Conservation (phyloP, 1,140 invertebrate species). For the Potamilus streckersoni region DNA sequence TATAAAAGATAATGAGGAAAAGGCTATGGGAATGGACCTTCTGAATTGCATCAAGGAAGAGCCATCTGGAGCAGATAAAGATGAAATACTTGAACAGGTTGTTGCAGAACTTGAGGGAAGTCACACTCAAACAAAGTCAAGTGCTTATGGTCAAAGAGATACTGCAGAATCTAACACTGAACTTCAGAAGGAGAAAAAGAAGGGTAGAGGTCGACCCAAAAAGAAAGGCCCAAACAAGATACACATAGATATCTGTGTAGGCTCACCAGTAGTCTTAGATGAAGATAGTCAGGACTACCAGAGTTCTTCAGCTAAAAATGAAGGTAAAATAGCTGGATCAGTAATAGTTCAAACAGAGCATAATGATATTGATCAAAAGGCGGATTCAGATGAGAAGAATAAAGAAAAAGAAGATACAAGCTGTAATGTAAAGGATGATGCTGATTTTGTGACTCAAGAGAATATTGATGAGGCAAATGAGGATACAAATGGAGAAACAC, state of each 20-base stretch:
- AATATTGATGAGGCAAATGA: not conserved
- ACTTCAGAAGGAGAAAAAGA: constrained; percentile 3
- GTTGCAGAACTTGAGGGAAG: constrained; percentile 1
- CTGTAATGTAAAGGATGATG: not conserved
- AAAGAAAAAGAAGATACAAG: not conserved
- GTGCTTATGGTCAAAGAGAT: not conserved
- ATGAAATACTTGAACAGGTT: not conserved
- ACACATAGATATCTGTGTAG: not conserved
- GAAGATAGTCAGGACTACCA: not conserved
- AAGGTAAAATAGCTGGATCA: not conserved
- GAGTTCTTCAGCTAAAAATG: not conserved
- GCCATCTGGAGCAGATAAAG: not conserved
- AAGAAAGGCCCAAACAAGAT: not conserved
- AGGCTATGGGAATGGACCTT: constrained; percentile 1
- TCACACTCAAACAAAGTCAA: not conserved
- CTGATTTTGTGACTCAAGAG: not conserved
- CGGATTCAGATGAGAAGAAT: not conserved
- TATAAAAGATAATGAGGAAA: constrained; percentile 10
- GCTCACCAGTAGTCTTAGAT: not conserved
- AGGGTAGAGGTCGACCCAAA: constrained; percentile 20
- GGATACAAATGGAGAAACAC: not conserved
- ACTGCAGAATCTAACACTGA: not conserved
- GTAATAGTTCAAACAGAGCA: not conserved
- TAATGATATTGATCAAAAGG: not conserved
- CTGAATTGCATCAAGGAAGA: constrained; percentile 16